phyloP scores from a whole-genome alignment of 2,888 invertebrate species.

The Hoplodrina blanda region DNA sequence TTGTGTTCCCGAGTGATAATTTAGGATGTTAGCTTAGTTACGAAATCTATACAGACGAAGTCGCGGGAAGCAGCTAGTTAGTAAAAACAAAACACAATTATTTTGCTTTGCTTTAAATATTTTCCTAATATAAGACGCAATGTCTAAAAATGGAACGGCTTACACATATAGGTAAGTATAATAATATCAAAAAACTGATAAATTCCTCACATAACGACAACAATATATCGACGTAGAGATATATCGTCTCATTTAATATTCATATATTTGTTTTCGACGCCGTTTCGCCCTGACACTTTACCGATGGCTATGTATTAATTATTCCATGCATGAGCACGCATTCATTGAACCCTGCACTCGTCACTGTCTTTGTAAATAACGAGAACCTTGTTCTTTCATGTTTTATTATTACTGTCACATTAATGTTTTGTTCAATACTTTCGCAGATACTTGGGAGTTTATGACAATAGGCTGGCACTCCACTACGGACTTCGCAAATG shows the following conservation, averaged over 20 bases:
- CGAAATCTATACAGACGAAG: too few relatives aligned
- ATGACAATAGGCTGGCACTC: neutral
- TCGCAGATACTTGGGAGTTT: neutral
- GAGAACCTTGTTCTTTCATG: slow-evolving; percentile 49
- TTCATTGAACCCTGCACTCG: slow-evolving; percentile 72
- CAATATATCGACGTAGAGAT: slow-evolving; percentile 72
- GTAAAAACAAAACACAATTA: too few relatives aligned
- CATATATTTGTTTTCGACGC: slow-evolving; percentile 86
- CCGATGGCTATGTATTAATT: slow-evolving; percentile 83
- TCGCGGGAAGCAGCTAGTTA: too few relatives aligned
- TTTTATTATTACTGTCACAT: slow-evolving; percentile 28
- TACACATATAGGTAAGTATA: slow-evolving; percentile 22
- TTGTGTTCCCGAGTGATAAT: too few relatives aligned
- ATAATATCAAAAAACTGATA: slow-evolving; percentile 43
- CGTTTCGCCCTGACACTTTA: slow-evolving; percentile 80
- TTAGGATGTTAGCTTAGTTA: too few relatives aligned
- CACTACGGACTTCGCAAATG: too few relatives aligned
- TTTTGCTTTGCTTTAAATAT: too few relatives aligned
- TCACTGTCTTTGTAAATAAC: slow-evolving; percentile 64
- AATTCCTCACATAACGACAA: slow-evolving; percentile 63
- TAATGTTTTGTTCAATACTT: neutral
- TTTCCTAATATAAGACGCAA: neutral
- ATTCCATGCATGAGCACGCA: slow-evolving; percentile 79
- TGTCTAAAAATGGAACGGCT: slow-evolving; percentile 12
- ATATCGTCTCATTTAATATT: slow-evolving; percentile 83